Evolutionary conservation across 1,140 invertebrate genomes (phyloP).

Genomic region (Zaprionus davidi): DNA sequence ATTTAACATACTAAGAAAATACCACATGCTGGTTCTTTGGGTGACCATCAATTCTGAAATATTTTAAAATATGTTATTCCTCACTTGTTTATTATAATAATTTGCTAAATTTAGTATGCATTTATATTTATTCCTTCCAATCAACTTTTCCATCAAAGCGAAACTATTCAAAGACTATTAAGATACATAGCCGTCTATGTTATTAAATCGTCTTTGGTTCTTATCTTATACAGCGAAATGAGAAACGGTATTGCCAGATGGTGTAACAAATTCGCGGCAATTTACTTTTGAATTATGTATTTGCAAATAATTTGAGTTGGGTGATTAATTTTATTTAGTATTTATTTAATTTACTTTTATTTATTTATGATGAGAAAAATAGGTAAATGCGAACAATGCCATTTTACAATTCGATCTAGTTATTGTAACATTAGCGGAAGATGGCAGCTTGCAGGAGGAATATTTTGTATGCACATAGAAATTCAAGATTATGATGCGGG

Average conservation of each 20-base stretch:
- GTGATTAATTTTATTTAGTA: neutral
- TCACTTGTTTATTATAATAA: neutral
- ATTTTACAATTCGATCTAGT: neutral
- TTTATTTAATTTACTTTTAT: too few relatives aligned
- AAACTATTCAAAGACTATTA: too few relatives aligned
- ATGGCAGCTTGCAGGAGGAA: neutral
- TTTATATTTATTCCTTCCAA: neutral
- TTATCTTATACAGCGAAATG: neutral
- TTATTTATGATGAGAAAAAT: neutral
- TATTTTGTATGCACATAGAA: neutral
- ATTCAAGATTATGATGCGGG: slow-evolving; percentile 21
- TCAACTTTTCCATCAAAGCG: too few relatives aligned
- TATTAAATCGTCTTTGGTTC: too few relatives aligned
- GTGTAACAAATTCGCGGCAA: neutral
- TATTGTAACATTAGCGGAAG: neutral
- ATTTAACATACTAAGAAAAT: neutral
- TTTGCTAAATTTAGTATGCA: too few relatives aligned
- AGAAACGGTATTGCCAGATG: slow-evolving; percentile 20
- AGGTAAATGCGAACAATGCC: neutral
- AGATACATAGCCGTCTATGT: too few relatives aligned
- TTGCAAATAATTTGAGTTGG: neutral
- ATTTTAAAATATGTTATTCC: neutral
- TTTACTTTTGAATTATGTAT: too few relatives aligned
- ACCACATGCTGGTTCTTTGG: neutral
- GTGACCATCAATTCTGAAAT: neutral